phyloP scores from a whole-genome alignment of 2,113 vertebrate species.

The Zootoca vivipara region DNA sequence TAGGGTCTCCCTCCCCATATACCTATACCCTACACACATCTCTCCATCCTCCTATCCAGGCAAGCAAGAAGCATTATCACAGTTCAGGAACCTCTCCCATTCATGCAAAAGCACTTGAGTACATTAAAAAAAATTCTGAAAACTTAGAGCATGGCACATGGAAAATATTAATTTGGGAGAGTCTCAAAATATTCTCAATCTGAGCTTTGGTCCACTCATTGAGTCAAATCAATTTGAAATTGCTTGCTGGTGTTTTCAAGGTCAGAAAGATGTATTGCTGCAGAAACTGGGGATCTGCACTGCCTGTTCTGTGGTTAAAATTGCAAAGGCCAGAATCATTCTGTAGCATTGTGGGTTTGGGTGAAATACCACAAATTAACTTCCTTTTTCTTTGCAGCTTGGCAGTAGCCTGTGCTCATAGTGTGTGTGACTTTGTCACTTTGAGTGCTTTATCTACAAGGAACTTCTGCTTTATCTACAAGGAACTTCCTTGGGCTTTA shows the following conservation, averaged over 20 bases:
- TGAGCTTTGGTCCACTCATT: background rate
- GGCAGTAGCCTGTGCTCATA: conserved; percentile 7
- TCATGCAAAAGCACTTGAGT: background rate
- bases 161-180: background rate
- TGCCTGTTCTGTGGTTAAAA: conserved; percentile 58
- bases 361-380: conserved; percentile 52
- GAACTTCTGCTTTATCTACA: background rate
- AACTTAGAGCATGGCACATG: background rate
- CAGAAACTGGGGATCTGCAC: background rate
- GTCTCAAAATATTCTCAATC: background rate
- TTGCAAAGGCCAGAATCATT: conserved; percentile 51
- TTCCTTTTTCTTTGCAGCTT: conserved; percentile 44
- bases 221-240: background rate
- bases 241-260: background rate
- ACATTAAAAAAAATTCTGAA: background rate
- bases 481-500: background rate
- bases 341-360: conserved; percentile 53
- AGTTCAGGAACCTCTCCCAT: no score
- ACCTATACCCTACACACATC: no score
- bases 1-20: no score
- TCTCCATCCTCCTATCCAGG: no score
- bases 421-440: background rate
- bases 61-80: no score
- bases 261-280: background rate
- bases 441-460: no score